Conservation (phyloP, 2,113 vertebrate genomes). For the Leptobrachium ailaonicum region DNA sequence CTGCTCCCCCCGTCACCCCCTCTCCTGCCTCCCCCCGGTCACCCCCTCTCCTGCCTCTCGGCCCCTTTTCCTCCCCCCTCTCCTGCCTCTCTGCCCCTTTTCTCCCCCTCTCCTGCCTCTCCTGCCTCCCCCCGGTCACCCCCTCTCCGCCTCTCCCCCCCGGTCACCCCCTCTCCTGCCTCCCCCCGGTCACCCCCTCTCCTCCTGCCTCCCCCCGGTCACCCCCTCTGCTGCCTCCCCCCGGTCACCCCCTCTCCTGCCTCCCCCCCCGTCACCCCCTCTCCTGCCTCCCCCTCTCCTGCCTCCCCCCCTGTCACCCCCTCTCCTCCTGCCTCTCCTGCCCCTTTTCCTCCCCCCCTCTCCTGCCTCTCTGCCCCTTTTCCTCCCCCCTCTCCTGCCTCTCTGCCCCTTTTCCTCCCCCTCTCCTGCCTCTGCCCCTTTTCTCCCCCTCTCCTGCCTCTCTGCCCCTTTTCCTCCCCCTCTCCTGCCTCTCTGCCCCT, state of each 20-base stretch:
- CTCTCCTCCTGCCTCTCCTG: background rate
- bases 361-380: background rate
- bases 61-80: background rate
- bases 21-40: background rate
- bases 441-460: background rate
- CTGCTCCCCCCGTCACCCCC: background rate
- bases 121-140: no score
- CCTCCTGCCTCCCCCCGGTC: no score
- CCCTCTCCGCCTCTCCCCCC: background rate
- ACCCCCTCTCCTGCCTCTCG: background rate
- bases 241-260: background rate
- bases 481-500: background rate
- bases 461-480: background rate
- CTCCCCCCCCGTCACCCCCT: background rate
- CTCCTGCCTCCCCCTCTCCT: background rate
- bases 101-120: background rate
- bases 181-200: background rate
- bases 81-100: background rate
- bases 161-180: background rate
- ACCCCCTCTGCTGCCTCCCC: background rate
- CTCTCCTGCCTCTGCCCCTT: background rate
- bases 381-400: background rate
- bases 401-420: background rate
- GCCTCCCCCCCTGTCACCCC: background rate
- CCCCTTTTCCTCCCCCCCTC: background rate